phyloP scores from a whole-genome alignment of 2,888 invertebrate species.

The Cataglyphis rosenhaueri region DNA sequence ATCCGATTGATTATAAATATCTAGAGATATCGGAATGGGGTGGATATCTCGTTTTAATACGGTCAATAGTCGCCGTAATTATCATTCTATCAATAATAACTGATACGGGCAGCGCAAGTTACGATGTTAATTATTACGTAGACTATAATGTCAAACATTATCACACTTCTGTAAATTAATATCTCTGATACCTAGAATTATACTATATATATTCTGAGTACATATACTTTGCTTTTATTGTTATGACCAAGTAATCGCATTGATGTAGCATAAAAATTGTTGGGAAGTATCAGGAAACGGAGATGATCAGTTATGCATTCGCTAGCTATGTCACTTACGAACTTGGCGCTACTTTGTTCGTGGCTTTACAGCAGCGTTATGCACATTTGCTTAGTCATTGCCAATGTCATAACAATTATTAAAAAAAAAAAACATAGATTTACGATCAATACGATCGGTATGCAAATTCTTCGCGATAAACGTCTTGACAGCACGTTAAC shows the following conservation, averaged over 20 bases:
- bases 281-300: not conserved
- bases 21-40: not conserved
- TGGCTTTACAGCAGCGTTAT: not conserved
- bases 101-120: slow-evolving; percentile 48
- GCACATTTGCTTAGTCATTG: not conserved
- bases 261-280: slow-evolving; percentile 3
- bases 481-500: slow-evolving; percentile 12
- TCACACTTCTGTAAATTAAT: slow-evolving; percentile 20
- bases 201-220: too few relatives aligned
- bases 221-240: not conserved
- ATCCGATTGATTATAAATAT: not conserved
- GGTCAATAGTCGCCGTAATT: slow-evolving; percentile 46
- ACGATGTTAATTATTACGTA: slow-evolving; percentile 37
- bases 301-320: not conserved
- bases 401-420: slow-evolving; percentile 7
- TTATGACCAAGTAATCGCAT: not conserved
- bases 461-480: slow-evolving; percentile 15
- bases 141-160: slow-evolving; percentile 6
- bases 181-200: slow-evolving; percentile 1
- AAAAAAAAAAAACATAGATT: not conserved
- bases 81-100: slow-evolving; percentile 60
- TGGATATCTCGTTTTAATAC: not conserved
- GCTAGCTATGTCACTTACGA: not conserved
- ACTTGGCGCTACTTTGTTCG: not conserved
- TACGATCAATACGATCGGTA: not conserved